These are phyloP conservation scores for Perdita meconis DNA, from an alignment of 2,888 invertebrate genomes.

Conservation along the genomic window DNA sequence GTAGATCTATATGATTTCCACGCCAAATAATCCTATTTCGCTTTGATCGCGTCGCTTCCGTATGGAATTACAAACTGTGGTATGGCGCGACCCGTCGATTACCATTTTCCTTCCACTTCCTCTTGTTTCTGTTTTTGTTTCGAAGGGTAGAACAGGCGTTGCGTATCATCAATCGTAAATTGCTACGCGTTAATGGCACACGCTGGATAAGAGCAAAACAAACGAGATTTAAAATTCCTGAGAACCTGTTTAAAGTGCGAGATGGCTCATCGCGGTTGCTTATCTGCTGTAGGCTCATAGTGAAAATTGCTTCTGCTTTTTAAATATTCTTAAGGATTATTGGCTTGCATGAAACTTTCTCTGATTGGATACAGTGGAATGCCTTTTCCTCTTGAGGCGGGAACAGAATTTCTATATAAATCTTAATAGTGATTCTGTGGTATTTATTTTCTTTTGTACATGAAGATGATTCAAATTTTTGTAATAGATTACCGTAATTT, in stretches of 20 bases:
- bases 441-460: too few species aligned
- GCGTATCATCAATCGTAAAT: slow-evolving; percentile 27
- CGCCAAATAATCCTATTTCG: slow-evolving; percentile 45
- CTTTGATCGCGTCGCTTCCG: slow-evolving; percentile 18
- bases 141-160: slow-evolving; percentile 15
- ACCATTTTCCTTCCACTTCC: background rate
- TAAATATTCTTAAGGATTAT: slow-evolving; percentile 1
- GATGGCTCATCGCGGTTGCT: slow-evolving; percentile 11
- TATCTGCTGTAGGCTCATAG: slow-evolving; percentile 8
- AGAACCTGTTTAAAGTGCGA: slow-evolving; percentile 10
- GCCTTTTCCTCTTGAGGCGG: too few species aligned
- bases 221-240: slow-evolving; percentile 13
- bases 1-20: slow-evolving; percentile 50
- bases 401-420: too few species aligned
- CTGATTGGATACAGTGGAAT: background rate
- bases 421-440: too few species aligned
- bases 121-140: too few species aligned
- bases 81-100: background rate
- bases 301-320: background rate
- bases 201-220: background rate
- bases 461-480: too few species aligned
- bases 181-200: slow-evolving; percentile 7
- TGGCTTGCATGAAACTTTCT: background rate
- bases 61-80: slow-evolving; percentile 5
- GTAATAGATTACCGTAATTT: too few species aligned